Conservation (phyloP, 2,113 vertebrate genomes). For the Ahaetulla prasina region DNA sequence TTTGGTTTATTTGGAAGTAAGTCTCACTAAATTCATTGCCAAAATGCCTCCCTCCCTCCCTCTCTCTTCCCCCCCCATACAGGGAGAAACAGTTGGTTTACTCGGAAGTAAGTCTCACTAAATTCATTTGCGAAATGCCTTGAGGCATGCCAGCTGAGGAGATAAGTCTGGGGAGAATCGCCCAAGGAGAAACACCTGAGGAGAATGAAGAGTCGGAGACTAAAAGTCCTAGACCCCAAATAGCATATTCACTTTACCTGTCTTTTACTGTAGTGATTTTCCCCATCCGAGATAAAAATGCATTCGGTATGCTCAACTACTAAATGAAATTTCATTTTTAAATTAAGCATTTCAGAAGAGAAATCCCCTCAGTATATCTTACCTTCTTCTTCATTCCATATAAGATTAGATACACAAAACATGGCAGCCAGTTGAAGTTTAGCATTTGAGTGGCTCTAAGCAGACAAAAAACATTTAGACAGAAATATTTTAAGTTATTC, state of each 20-base stretch:
- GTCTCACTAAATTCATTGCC: too few relatives aligned
- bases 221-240: too few relatives aligned
- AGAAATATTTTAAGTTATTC: neutral
- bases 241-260: neutral
- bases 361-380: conserved; percentile 41
- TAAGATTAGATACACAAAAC: conserved; percentile 96
- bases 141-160: too few relatives aligned
- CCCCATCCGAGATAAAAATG: neutral
- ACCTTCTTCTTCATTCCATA: conserved; percentile 99
- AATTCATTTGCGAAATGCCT: too few relatives aligned
- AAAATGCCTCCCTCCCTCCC: too few relatives aligned
- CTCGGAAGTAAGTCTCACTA: too few relatives aligned
- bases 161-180: too few relatives aligned
- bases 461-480: neutral
- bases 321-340: neutral
- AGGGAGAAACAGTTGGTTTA: too few relatives aligned
- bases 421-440: conserved; percentile 97
- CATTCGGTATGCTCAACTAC: neutral
- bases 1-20: too few relatives aligned
- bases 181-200: too few relatives aligned
- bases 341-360: neutral
- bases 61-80: too few relatives aligned
- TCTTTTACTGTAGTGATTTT: neutral
- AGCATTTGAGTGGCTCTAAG: conserved; percentile 91
- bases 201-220: too few relatives aligned